Percentiles rank a stretch among this genome's conserved stretches.
phyloP scores from a whole-genome alignment of 2,888 invertebrate species.

The Tupiocoris notatus region DNA sequence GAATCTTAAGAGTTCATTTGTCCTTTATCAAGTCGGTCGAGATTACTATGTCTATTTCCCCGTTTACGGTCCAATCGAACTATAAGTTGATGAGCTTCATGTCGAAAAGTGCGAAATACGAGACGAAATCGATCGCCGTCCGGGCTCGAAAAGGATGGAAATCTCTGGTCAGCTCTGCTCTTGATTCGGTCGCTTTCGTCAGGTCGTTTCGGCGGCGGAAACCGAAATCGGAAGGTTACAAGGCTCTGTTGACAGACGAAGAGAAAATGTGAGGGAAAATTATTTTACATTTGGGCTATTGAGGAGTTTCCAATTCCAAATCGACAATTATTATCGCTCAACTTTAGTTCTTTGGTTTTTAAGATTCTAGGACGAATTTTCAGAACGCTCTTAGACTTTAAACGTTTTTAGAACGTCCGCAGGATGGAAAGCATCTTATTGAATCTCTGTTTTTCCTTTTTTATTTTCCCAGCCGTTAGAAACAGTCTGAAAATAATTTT shows the following conservation, averaged over 20 bases:
- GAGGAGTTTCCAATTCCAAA: too few relatives aligned
- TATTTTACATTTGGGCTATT: not conserved
- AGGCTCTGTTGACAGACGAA: slow-evolving; percentile 66
- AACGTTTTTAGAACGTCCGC: too few relatives aligned
- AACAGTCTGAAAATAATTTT: too few relatives aligned
- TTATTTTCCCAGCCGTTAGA: too few relatives aligned
- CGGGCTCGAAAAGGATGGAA: slow-evolving; percentile 17
- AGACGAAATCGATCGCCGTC: not conserved
- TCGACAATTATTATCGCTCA: too few relatives aligned
- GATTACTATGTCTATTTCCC: not conserved
- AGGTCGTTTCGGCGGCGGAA: slow-evolving; percentile 8
- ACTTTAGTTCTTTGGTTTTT: too few relatives aligned
- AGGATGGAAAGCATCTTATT: too few relatives aligned
- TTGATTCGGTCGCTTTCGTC: not conserved
- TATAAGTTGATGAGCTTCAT: not conserved
- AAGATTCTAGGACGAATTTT: too few relatives aligned
- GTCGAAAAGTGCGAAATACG: slow-evolving; percentile 18
- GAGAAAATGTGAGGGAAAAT: slow-evolving; percentile 62
- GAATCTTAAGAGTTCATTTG: not conserved
- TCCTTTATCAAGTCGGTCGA: not conserved
- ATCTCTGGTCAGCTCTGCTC: not conserved
- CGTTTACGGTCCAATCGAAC: too few relatives aligned
- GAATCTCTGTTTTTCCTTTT: too few relatives aligned
- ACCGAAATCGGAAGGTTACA: slow-evolving; percentile 59
- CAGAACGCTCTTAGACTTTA: too few relatives aligned